These are phyloP conservation scores for Acronicta alni DNA, from an alignment of 2,888 invertebrate species.

Conservation along the genomic window DNA sequence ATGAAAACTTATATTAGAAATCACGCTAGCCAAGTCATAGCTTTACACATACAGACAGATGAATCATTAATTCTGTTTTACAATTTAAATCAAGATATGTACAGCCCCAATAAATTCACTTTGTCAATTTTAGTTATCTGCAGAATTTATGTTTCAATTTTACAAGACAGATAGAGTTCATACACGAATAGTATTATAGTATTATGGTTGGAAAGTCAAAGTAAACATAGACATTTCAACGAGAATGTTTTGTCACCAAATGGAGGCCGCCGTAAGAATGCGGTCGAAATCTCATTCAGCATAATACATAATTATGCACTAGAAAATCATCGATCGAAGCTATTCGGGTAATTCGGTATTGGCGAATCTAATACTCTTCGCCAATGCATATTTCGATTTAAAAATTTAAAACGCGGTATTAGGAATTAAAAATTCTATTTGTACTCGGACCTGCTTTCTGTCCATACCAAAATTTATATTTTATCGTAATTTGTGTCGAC, in stretches of 20 bases:
- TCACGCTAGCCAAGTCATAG: constrained; percentile 57
- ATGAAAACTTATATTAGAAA: constrained; percentile 52
- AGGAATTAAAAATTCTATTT: constrained; percentile 60
- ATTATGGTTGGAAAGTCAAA: constrained; percentile 49
- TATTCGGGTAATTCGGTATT: constrained; percentile 42
- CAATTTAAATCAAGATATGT: constrained; percentile 68
- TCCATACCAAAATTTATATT: constrained; percentile 33
- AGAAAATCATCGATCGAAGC: constrained; percentile 57
- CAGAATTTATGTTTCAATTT: constrained; percentile 46
- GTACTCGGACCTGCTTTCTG: constrained; percentile 57
- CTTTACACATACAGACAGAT: constrained; percentile 50
- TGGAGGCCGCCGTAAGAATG: constrained; percentile 51
- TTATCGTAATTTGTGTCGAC: constrained; percentile 35
- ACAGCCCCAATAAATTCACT: constrained; percentile 59
- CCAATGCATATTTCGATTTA: constrained; percentile 34
- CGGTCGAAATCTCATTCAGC: constrained; percentile 44
- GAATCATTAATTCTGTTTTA: constrained; percentile 56
- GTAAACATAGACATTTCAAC: constrained; percentile 54
- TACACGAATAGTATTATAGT: constrained; percentile 44
- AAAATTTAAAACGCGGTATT: constrained; percentile 47
- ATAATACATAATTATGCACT: constrained; percentile 35
- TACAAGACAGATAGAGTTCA: constrained; percentile 50
- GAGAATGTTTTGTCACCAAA: constrained; percentile 44
- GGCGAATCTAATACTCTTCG: constrained; percentile 37
- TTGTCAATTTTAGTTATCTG: constrained; percentile 40